Conservation (phyloP, 30 jellyfish, hydroid and myxozoan species). For the Cassiopea andromeda region DNA sequence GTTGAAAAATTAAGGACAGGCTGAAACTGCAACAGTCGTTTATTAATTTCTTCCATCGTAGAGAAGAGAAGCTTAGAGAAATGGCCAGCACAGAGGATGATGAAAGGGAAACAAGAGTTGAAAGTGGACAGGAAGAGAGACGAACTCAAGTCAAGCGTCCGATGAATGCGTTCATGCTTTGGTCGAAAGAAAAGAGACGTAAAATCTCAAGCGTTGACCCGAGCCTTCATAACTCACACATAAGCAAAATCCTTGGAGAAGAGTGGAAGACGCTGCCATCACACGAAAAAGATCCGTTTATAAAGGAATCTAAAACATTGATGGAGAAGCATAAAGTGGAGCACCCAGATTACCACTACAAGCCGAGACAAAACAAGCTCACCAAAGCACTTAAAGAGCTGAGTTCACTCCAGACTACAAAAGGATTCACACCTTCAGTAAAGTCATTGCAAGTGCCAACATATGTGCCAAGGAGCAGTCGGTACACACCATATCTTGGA, state of each 20-base stretch:
- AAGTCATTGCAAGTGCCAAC: slow-evolving; percentile 19
- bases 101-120: neutral
- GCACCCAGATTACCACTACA: slow-evolving; percentile 84
- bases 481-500: slow-evolving; percentile 20
- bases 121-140: neutral
- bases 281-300: slow-evolving; percentile 76
- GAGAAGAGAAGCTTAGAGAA: neutral
- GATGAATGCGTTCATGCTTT: slow-evolving; percentile 92
- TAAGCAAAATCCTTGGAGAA: slow-evolving; percentile 85
- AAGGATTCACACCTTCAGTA: slow-evolving; percentile 34
- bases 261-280: slow-evolving; percentile 79
- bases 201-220: slow-evolving; percentile 82
- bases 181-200: slow-evolving; percentile 86
- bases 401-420: slow-evolving; percentile 54
- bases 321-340: slow-evolving; percentile 82
- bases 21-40: no score
- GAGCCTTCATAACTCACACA: slow-evolving; percentile 83
- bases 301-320: slow-evolving; percentile 71
- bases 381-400: slow-evolving; percentile 69
- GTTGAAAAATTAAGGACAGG: no score
- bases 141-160: slow-evolving; percentile 69
- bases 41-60: neutral
- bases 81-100: slow-evolving; percentile 2
- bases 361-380: slow-evolving; percentile 81
- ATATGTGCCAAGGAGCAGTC: neutral